These are phyloP conservation scores for Mormyrus lacerda DNA, from an alignment of 2,113 vertebrate genomes.

Conservation along the genomic window DNA sequence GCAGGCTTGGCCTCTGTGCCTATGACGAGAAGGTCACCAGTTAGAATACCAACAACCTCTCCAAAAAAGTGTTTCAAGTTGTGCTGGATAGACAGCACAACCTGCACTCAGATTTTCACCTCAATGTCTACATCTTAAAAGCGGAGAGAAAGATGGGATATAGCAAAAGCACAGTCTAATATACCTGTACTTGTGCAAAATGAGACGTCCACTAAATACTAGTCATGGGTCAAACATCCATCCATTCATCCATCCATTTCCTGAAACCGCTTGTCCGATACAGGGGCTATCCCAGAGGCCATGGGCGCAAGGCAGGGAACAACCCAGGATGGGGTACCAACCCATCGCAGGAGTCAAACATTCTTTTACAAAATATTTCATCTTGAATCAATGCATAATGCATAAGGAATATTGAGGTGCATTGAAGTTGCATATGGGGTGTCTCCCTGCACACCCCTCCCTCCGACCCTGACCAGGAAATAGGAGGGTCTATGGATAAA, in stretches of 20 bases:
- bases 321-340: too few relatives aligned
- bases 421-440: not conserved
- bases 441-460: not conserved
- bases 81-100: not conserved
- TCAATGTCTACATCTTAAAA: not conserved
- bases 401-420: not conserved
- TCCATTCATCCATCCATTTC: too few relatives aligned
- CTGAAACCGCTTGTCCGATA: too few relatives aligned
- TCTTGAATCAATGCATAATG: not conserved
- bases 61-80: not conserved
- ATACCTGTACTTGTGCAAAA: not conserved
- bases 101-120: not conserved
- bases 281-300: too few relatives aligned
- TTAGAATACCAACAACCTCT: not conserved
- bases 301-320: too few relatives aligned
- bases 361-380: not conserved
- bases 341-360: too few relatives aligned
- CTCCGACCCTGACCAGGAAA: not conserved
- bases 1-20: not conserved
- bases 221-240: not conserved
- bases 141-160: not conserved
- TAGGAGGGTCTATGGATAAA: not conserved
- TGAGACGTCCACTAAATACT: not conserved
- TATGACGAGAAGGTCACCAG: not conserved
- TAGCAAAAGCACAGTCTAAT: not conserved